These are phyloP conservation scores for Hoplostethus atlanticus DNA, from an alignment of 2,797 vertebrate genomes.

Conservation along the genomic window DNA sequence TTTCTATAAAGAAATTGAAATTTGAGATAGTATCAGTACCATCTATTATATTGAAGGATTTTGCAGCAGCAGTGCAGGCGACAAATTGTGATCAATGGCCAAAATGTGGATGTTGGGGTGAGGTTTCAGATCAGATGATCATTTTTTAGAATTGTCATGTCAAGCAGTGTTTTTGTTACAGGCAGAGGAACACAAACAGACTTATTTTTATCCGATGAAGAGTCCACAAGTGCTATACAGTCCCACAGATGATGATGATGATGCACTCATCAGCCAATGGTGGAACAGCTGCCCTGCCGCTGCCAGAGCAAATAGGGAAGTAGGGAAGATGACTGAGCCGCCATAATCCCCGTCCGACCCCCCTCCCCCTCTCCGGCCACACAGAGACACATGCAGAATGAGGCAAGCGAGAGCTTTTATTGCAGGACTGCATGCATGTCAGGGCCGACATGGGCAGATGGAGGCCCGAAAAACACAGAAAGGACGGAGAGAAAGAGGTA, in stretches of 20 bases:
- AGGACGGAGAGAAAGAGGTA: neutral
- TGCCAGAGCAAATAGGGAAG: constrained; percentile 80
- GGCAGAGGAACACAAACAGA: neutral
- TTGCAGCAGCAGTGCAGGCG: neutral
- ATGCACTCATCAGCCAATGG: constrained; percentile 13
- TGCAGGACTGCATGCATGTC: neutral
- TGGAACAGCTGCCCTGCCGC: constrained; percentile 57
- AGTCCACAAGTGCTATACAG: constrained; percentile 5
- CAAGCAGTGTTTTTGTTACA: no score
- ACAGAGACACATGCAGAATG: constrained; percentile 38
- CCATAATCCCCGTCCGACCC: constrained; percentile 75
- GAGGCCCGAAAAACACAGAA: constrained; percentile 8
- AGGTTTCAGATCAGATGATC: no score
- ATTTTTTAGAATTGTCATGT: no score
- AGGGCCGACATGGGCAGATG: neutral
- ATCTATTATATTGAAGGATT: neutral
- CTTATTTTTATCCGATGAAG: neutral
- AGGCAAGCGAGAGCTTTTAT: constrained; percentile 44
- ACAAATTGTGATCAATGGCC: neutral
- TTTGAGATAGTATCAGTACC: no score
- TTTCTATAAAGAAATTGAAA: no score
- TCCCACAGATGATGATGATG: constrained; percentile 22
- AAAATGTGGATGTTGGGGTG: neutral
- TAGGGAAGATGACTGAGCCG: constrained; percentile 81
- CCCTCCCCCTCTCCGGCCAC: constrained; percentile 59